Percentiles rank a stretch among this genome's conserved stretches.
phyloP scores from a whole-genome alignment of 2,113 vertebrate genomes.

The Stigmatopora nigra region DNA sequence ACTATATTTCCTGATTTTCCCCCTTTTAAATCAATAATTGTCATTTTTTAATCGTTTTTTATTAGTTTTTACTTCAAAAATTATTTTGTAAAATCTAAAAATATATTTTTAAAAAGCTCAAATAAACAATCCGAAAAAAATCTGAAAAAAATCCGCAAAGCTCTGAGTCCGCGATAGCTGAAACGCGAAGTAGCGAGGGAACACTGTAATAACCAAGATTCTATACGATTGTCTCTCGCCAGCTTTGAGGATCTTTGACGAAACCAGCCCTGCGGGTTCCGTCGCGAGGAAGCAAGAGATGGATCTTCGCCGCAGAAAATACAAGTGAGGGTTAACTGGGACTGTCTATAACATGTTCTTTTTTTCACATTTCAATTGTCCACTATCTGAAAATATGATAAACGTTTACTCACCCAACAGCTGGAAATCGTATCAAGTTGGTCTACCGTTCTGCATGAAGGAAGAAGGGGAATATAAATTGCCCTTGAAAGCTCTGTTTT shows the following conservation, averaged over 20 bases:
- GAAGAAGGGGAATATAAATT: conserved; percentile 1
- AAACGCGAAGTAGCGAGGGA: no score
- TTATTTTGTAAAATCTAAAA: no score
- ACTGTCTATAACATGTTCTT: background rate
- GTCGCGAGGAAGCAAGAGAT: conserved; percentile 27
- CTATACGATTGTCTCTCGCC: background rate
- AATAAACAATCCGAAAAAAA: no score
- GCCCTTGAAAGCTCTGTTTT: conserved; percentile 50
- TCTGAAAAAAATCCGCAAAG: no score
- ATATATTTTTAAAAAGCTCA: no score
- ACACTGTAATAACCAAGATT: no score
- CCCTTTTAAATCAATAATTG: no score
- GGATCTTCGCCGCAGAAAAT: conserved; percentile 13
- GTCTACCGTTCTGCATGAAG: conserved; percentile 43
- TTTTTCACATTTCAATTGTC: background rate
- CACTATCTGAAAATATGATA: background rate
- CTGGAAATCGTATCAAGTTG: conserved; percentile 41
- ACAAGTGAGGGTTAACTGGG: conserved; percentile 26
- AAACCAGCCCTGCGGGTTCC: conserved; percentile 13
- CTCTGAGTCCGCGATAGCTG: no score
- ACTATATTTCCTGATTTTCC: no score
- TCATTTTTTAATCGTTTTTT: no score
- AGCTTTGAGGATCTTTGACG: conserved; percentile 41
- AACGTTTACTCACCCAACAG: conserved; percentile 25
- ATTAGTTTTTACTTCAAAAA: no score